These are phyloP conservation scores for Amiota minor DNA, from an alignment of 2,888 invertebrate genomes.

Conservation along the genomic window DNA sequence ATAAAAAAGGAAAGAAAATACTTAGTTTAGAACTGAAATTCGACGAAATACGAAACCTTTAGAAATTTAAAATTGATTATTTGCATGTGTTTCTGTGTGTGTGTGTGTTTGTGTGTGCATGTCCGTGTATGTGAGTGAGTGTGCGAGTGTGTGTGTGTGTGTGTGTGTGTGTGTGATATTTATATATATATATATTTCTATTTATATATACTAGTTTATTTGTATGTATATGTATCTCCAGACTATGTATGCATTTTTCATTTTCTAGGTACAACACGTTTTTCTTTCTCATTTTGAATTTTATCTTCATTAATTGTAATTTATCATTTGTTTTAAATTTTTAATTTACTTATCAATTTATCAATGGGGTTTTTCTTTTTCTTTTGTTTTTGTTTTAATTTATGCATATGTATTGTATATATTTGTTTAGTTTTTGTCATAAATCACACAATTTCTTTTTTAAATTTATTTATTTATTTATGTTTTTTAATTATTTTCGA, in stretches of 20 bases:
- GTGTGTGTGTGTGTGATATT: background rate
- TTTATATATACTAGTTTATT: background rate
- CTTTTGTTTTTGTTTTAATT: slow-evolving; percentile 9
- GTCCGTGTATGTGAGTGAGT: background rate
- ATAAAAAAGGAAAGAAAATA: background rate
- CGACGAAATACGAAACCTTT: slow-evolving; percentile 30
- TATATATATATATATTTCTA: no score
- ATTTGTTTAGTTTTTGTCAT: slow-evolving; percentile 32
- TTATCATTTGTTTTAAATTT: slow-evolving; percentile 37
- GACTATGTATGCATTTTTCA: background rate
- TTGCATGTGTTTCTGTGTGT: background rate
- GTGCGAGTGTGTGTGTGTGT: background rate
- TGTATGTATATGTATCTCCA: no score
- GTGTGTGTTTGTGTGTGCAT: background rate
- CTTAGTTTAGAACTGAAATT: background rate
- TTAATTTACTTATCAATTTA: slow-evolving; percentile 15
- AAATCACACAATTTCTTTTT: slow-evolving; percentile 27
- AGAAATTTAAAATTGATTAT: slow-evolving; percentile 31
- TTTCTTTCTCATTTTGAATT: background rate
- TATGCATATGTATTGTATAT: slow-evolving; percentile 12
- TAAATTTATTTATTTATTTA: slow-evolving; percentile 38
- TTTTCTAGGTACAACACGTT: slow-evolving; percentile 16
- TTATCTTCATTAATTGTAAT: slow-evolving; percentile 1
- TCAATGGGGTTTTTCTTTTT: background rate
- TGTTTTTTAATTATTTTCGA: slow-evolving; percentile 36